Base-by-base conservation (phyloP, 64 coral and sea anemone species). In the Exaiptasia diaphana region DNA sequence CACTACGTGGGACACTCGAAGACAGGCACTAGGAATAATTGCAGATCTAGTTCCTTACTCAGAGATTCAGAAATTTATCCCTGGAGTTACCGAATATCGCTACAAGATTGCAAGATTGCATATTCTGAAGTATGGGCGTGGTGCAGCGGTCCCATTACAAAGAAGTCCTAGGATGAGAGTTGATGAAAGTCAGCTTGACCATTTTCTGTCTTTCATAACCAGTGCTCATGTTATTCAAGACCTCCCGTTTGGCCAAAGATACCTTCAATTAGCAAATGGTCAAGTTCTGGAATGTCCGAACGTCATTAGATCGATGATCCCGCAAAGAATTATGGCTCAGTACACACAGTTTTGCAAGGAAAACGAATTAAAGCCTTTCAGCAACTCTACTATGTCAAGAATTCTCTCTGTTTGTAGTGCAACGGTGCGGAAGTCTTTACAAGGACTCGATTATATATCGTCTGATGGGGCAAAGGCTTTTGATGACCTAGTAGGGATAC, bases 1-100 rank as follows among this genome's bases (percentile, higher is more conserved):
- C 11, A 82, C 78, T 3, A 67, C 38, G 25, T 68, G 78, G 78
- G 57, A 64, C 57, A 82, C 78, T 26, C 57, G 63, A 22, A 67
- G 78, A 34, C 78, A 85, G 41, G 61, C 61, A 8, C 63, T 87
- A 0, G 64, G 69, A 15, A 50, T 86, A 45, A 85, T 86, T 68
- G 58, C 71, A 41, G 70, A 32, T 31, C 48, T 24, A 46, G 83
- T 46, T 8, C 28, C 48, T 63, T 79, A 39, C 14, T 15, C 52
- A 50, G 25, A 18, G 5, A 64, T 82, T 20, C 71, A 24, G 25
- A 54, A 76, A 15, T 86, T 46, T 48, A 74, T 86, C 49, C 83
- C 83, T 7, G 56, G 71, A 31, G 69, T 86, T 3, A 35, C 83
- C 0, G 39, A 75, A 36, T 86, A 76, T 29, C 53, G 83, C 7